These are phyloP conservation scores for Andrena flavipes DNA, from an alignment of 2,888 invertebrate species.

Conservation along the genomic window DNA sequence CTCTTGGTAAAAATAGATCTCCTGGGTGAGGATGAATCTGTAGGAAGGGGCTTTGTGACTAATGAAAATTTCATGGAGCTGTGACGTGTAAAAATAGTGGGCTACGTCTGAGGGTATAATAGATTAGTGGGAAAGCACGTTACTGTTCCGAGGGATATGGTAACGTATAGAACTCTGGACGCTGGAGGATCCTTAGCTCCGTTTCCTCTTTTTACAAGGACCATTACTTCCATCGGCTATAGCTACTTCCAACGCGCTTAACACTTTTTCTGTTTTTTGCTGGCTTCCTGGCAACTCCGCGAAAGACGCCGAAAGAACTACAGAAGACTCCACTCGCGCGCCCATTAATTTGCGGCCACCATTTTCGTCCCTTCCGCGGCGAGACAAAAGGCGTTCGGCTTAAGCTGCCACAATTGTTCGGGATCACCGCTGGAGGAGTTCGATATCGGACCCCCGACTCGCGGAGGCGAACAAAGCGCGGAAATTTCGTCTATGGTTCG, in stretches of 20 bases:
- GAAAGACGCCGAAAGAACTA: conserved; percentile 56
- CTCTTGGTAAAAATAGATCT: too few relatives aligned
- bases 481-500: conserved; percentile 4
- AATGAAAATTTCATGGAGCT: conserved; percentile 25
- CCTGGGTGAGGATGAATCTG: too few relatives aligned
- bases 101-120: conserved; percentile 23
- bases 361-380: conserved; percentile 25
- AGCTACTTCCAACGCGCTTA: conserved; percentile 60
- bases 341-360: conserved; percentile 55
- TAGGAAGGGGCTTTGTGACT: conserved; percentile 17
- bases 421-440: conserved; percentile 7
- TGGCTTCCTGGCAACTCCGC: conserved; percentile 52
- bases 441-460: not conserved
- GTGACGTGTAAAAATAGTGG: conserved; percentile 18
- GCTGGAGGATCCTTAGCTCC: conserved; percentile 42
- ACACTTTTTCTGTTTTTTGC: conserved; percentile 58
- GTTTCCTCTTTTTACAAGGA: conserved; percentile 54
- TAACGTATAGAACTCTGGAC: conserved; percentile 49
- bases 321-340: conserved; percentile 56
- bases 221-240: conserved; percentile 57
- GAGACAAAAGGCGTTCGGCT: conserved; percentile 37
- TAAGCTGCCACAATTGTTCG: conserved; percentile 28
- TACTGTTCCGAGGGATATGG: conserved; percentile 51
- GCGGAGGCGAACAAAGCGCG: conserved; percentile 10
- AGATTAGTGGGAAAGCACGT: conserved; percentile 43